Evolutionary conservation across 2,797 vertebrate species (phyloP).

Genomic region (Thunnus albacares): DNA sequence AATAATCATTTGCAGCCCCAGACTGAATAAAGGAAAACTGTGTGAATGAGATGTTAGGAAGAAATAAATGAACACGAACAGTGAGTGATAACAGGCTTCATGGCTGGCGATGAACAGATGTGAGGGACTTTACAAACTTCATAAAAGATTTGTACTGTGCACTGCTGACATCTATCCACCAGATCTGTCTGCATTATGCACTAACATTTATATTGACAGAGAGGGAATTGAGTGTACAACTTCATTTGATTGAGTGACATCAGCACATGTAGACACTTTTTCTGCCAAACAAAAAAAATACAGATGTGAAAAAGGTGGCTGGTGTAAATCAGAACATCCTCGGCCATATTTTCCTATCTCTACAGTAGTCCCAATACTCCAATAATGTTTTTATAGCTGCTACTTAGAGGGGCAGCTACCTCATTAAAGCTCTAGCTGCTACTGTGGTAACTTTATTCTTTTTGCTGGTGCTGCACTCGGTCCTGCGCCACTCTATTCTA

Average conservation of each 20-base stretch:
- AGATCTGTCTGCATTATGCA: not conserved
- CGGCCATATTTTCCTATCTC: constrained; percentile 8
- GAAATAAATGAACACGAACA: not conserved
- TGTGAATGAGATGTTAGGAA: not conserved
- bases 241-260: constrained; percentile 5
- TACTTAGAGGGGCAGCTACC: constrained; percentile 32
- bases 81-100: not conserved
- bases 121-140: not conserved
- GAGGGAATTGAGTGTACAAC: not conserved
- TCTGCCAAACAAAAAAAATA: constrained; percentile 23
- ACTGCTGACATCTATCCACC: not conserved
- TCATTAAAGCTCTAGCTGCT: constrained; percentile 50
- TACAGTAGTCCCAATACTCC: constrained; percentile 27
- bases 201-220: not conserved
- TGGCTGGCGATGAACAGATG: constrained; percentile 7
- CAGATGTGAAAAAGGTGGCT: constrained; percentile 9
- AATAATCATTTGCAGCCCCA: too few relatives aligned
- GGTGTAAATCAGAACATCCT: not conserved
- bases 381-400: constrained; percentile 32
- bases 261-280: not conserved
- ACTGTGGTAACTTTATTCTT: constrained; percentile 21
- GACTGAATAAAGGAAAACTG: too few relatives aligned
- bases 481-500: constrained; percentile 2
- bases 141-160: not conserved
- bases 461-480: constrained; percentile 20